Conservation (phyloP, 23 tunicate genomes). For the Clavelina lepadiformis region DNA sequence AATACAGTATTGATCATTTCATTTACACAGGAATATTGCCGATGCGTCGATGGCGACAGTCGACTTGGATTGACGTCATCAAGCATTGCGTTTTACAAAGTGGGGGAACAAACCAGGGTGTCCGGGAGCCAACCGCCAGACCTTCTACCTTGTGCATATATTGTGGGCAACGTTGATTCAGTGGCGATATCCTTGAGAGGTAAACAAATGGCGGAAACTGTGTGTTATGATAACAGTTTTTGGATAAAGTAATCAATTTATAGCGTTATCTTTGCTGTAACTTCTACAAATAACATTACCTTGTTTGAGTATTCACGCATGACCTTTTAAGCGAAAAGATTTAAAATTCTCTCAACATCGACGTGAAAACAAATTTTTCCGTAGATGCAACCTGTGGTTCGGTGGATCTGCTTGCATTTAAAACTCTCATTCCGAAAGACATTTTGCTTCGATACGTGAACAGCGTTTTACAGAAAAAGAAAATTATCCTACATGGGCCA, state of each 20-base stretch:
- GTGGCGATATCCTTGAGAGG: slow-evolving; percentile 72
- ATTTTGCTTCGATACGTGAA: slow-evolving; percentile 43
- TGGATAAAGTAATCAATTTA: neutral
- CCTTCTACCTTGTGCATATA: slow-evolving; percentile 79
- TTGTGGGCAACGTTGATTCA: slow-evolving; percentile 70
- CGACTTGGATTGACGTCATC: slow-evolving; percentile 48
- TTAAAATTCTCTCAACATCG: too few species aligned
- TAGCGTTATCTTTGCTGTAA: too few species aligned
- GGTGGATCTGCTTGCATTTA: slow-evolving; percentile 52
- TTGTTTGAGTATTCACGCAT: too few species aligned
- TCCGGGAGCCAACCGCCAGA: slow-evolving; percentile 62
- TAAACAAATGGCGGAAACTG: neutral
- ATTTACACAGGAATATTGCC: slow-evolving; percentile 63
- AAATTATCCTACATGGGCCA: slow-evolving; percentile 69
- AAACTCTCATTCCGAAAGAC: slow-evolving; percentile 41
- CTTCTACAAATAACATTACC: too few species aligned
- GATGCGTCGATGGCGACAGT: slow-evolving; percentile 56
- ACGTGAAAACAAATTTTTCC: neutral
- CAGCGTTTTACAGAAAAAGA: slow-evolving; percentile 27
- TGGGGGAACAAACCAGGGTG: slow-evolving; percentile 74
- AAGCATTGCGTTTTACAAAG: slow-evolving; percentile 76
- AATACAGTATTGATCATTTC: too few species aligned
- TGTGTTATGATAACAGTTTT: neutral
- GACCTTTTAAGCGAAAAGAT: too few species aligned
- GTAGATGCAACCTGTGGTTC: slow-evolving; percentile 67